Conservation (phyloP, 2,113 vertebrate species). For the Coptodon rendalli region DNA sequence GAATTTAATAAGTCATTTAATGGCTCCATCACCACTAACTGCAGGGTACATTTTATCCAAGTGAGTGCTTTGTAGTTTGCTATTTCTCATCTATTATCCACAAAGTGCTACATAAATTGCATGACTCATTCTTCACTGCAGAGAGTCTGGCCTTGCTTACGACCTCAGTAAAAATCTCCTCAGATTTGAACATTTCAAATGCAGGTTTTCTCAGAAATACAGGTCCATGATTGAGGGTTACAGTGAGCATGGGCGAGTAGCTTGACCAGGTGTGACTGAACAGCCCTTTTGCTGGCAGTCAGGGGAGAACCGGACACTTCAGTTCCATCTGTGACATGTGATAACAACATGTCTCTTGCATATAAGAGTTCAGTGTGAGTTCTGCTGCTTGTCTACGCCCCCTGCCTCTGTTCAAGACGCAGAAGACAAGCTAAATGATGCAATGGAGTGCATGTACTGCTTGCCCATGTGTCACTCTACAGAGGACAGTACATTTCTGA, state of each 20-base stretch:
- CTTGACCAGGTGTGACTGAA: background rate
- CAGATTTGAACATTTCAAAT: background rate
- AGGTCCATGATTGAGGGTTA: background rate
- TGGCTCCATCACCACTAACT: constrained; percentile 52
- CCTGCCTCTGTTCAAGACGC: background rate
- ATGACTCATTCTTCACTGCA: constrained; percentile 41
- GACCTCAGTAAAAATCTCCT: constrained; percentile 3
- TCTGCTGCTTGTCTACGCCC: background rate
- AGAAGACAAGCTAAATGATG: background rate
- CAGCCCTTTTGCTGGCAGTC: background rate
- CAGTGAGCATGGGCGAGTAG: background rate
- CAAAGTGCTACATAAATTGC: constrained; percentile 48
- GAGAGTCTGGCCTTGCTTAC: constrained; percentile 14
- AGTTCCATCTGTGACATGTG: background rate
- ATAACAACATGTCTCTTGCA: background rate
- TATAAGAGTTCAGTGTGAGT: background rate
- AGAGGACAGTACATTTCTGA: background rate
- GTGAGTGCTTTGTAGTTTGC: constrained; percentile 60
- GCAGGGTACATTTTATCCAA: constrained; percentile 53
- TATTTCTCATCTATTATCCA: constrained; percentile 56
- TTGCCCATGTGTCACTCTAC: background rate
- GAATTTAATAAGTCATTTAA: constrained; percentile 61
- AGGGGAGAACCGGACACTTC: background rate
- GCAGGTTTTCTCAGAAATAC: background rate
- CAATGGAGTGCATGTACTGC: background rate